Base-by-base conservation (phyloP, 2,888 invertebrate genomes). In the Linnaemya tessellans region DNA sequence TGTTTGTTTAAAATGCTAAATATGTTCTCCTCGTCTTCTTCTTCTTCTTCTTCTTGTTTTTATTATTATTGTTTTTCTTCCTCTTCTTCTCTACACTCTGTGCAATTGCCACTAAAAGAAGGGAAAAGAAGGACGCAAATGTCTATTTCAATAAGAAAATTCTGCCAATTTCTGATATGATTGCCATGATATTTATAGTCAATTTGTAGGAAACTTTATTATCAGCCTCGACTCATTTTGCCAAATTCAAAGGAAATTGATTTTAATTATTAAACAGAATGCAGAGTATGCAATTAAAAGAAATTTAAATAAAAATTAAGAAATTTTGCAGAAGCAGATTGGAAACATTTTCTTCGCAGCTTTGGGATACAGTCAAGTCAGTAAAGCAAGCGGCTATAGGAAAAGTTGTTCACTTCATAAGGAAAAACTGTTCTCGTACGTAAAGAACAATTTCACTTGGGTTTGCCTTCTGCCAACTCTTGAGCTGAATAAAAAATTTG, bases 231-330 rank as follows among this genome's bases (percentile, higher is more conserved):
- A 80, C 70, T 84, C 22, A 70, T 75, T 70, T 65, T 64, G 51
- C 38, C 38, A 62, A 80, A 75, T 49, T 74, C 58, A 35, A 38
- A 30, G 64, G 67, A 84, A 84, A 84, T 84, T 84, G 67, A 77
- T 84, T 80, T 84, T 84, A 80, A 80, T 84, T 80, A 73, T 77
- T 73, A 67, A 77, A 80, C 13, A 35, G 58, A 77, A 20, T 38
- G 62, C 9, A 3, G 8, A 46, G 46, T 30, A 35, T 41, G 20
- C 30, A 60, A 73, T 20, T 35, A 13, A 49, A 18, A 11, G 25
- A 73, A 49, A 73, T 35, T 15, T 15, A 20, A 20, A 3, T 60
- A 1, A 20, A 60, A 60, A 46, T 60, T n/a, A 8, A 20, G 9
- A n/a, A 11, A 65, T 4, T 38, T n/a, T 56, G 5, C 43, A 18